These are phyloP conservation scores for Panthera leo DNA, from an alignment of 2,113 vertebrate genomes.

Conservation along the genomic window DNA sequence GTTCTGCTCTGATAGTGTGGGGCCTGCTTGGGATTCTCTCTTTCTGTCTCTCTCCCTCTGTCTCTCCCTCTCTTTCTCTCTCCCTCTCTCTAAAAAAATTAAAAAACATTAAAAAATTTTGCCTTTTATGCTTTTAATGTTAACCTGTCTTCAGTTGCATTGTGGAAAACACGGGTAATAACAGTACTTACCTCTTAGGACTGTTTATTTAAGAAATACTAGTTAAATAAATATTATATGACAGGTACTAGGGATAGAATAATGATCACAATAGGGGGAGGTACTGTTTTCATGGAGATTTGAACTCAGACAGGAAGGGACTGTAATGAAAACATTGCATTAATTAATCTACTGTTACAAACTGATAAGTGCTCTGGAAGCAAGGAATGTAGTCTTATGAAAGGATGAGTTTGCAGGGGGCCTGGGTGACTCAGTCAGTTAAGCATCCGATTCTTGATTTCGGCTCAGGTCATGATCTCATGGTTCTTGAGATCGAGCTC, in stretches of 20 bases:
- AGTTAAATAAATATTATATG: neutral
- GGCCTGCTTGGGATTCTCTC: no score
- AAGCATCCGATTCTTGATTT: no score
- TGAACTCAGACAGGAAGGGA: neutral
- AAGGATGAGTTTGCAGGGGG: neutral
- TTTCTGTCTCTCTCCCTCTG: no score
- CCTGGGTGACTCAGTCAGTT: no score
- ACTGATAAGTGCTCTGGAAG: neutral
- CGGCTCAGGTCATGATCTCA: no score
- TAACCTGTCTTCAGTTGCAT: neutral
- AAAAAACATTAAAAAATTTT: neutral
- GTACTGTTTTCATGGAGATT: neutral
- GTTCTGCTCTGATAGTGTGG: no score
- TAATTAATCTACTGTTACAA: neutral
- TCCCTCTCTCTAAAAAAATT: no score
- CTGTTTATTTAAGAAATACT: neutral
- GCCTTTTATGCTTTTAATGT: neutral
- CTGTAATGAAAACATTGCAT: neutral
- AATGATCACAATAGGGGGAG: neutral
- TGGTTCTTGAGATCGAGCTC: no score
- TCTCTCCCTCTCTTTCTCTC: no score
- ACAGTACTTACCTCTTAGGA: neutral
- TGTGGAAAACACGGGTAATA: neutral
- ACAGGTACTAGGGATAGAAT: neutral
- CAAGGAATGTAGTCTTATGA: neutral